Base-by-base conservation (phyloP, 1,140 invertebrate genomes). In the Cephus cinctus region DNA sequence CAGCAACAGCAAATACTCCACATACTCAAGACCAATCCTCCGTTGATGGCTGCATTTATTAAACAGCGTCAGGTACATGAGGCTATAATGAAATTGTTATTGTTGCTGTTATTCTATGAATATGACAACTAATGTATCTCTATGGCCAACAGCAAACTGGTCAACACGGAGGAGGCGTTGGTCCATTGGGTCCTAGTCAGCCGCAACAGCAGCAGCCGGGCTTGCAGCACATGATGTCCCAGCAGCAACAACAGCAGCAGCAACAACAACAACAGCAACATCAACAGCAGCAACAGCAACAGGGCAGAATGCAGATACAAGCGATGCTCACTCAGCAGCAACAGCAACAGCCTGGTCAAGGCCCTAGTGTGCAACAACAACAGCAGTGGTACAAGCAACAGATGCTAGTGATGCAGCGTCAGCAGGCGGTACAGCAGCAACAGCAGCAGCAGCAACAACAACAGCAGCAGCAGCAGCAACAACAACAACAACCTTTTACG, bases 31-130 rank as follows among this genome's bases (percentile, higher is more conserved):
- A 88, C 87, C 35, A 95, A 98, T 80, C 95, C 95, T 34, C 92
- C 92, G 49, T 80, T 98, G 8, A 98, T 98, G 94, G 94, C 95
- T 43, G 92, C 94, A 38, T 96, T 97, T 66, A 94, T 98, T 43
- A 95, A 95, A 73, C 92, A 96, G 75, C 80, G 90, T 69, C 87
- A 91, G 78, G 83, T 86, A 58, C 45, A 52, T 43, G 15, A 12
- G 36, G 54, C 59, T 61, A 45, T 48, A 4, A 20, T 49, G 8
- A 18, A 15, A 35, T 39, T 9, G 42, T 15, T 38, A 5, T 16
- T 19, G n/a, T 18, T 40, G 5, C 35, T 30, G 18, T n/a, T 67
- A 74, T 41, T n/a, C n/a, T n/a, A n/a, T n/a, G n/a, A n/a, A n/a
- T n/a, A n/a, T n/a, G n/a, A n/a, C n/a, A n/a, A n/a, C n/a, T n/a